These are phyloP conservation scores for Magallana angulata DNA, from an alignment of 1,140 invertebrate species.

Conservation along the genomic window DNA sequence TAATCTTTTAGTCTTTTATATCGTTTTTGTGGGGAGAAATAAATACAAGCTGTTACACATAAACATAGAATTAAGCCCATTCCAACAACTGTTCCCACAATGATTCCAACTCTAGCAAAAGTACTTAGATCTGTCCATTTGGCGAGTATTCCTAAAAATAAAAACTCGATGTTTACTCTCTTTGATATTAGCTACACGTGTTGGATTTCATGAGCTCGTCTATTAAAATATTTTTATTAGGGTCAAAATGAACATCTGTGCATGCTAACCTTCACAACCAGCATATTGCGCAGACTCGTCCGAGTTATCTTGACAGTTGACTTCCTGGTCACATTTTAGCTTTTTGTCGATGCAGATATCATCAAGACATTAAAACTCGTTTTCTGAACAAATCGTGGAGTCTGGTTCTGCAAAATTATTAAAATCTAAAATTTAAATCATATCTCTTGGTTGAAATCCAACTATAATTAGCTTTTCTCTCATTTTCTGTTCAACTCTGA, in stretches of 20 bases:
- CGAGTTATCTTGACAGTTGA: slow-evolving; percentile 38
- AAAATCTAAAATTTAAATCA: no score
- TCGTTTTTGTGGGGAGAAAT: background rate
- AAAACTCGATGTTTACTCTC: background rate
- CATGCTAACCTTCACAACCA: slow-evolving; percentile 44
- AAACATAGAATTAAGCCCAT: background rate
- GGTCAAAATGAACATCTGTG: background rate
- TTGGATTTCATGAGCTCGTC: background rate
- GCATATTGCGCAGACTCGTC: slow-evolving; percentile 45
- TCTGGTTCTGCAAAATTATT: background rate
- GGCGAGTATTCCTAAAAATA: slow-evolving; percentile 20
- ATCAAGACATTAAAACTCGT: slow-evolving; percentile 43
- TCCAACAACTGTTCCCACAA: background rate
- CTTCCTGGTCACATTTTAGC: slow-evolving; percentile 44
- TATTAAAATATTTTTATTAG: background rate
- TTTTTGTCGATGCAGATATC: slow-evolving; percentile 43
- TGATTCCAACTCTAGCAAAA: slow-evolving; percentile 1
- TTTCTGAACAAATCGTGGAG: background rate
- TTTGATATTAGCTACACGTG: no score
- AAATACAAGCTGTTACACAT: background rate
- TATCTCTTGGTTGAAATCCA: no score
- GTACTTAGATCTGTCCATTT: slow-evolving; percentile 23
- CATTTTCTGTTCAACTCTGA: no score
- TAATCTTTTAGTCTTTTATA: slow-evolving; percentile 26
- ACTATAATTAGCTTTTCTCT: background rate